Evolutionary conservation across 2,888 invertebrate species (phyloP), one percentile per base, ranked within the genome.

Genomic region (Melieria crassipennis): DNA sequence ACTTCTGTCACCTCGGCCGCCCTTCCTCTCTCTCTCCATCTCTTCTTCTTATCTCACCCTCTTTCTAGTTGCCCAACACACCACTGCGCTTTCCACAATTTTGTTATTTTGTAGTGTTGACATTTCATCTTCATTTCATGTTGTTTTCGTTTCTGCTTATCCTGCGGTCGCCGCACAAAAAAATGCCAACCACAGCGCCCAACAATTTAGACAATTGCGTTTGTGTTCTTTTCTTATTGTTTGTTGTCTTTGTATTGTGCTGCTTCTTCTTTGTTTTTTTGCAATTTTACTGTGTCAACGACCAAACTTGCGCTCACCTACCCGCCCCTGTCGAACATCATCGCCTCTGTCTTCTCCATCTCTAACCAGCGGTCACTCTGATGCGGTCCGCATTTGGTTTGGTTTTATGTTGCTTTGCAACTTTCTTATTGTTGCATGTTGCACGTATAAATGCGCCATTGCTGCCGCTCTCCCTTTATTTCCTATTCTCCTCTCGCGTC

Each of bases 121-220:
- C 67, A 60, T 48, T 67, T 42, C 13, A 67, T 42, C 50, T 50
- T 67, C 43, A 60, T 67, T 60, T 60, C 47, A 66, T 66, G 57
- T 58, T 58, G 57, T 58, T 43, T 60, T 60, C 4, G 45, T 11
- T 60, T 60, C 43, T 30, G 30, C 30, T 30, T 30, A 30, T 30
- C 30, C 30, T 30, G 30, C 30, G 30, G 30, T 30, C 30, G 30
- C 30, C 30, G 30, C 30, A 30, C 30, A 30, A 30, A 30, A 30
- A 30, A 30, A 30, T 30, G 1, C 30, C 30, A 30, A 30, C 30
- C 30, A 30, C 30, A 30, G 30, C 30, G 30, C 1, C 30, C 30
- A 30, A 30, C 30, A 30, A 30, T 30, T 30, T 30, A 30, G 30
- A 30, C 30, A 30, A 30, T 30, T 30, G 30, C 30, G 30, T 1